Evolutionary conservation across 2,113 vertebrate species (phyloP).

Genomic region (Toxostoma redivivum): DNA sequence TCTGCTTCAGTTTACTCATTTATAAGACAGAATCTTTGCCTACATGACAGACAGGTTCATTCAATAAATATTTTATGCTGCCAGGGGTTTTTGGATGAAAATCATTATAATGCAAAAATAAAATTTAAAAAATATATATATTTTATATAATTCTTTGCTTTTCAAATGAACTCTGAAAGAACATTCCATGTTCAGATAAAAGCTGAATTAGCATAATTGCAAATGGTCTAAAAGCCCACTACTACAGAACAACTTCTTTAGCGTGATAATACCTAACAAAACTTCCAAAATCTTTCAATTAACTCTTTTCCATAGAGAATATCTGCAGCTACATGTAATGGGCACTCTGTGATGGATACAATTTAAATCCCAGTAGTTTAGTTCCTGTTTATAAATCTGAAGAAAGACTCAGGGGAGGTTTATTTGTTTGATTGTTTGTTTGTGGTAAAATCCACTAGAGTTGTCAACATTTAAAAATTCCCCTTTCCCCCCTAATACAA

Average conservation of each 20-base stretch:
- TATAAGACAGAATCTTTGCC: background rate
- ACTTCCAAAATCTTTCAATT: background rate
- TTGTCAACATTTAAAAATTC: background rate
- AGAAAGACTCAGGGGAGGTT: background rate
- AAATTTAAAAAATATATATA: background rate
- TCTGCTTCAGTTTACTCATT: background rate
- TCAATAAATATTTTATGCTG: constrained; percentile 16
- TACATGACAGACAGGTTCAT: background rate
- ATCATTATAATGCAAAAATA: background rate
- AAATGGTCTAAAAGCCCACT: background rate
- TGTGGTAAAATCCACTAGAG: background rate
- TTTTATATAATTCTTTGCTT: background rate
- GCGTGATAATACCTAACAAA: background rate
- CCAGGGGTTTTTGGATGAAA: background rate
- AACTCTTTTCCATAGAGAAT: background rate
- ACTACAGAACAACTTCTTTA: background rate
- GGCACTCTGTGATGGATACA: background rate
- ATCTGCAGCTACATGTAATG: background rate
- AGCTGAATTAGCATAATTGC: background rate
- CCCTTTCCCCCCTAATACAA: fast-evolving
- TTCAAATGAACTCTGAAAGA: background rate
- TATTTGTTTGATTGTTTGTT: background rate
- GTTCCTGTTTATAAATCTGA: background rate
- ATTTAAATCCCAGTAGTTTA: background rate
- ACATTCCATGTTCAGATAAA: background rate